These are phyloP conservation scores for Glaucidium brasilianum DNA, from an alignment of 2,113 vertebrate genomes.

Conservation along the genomic window DNA sequence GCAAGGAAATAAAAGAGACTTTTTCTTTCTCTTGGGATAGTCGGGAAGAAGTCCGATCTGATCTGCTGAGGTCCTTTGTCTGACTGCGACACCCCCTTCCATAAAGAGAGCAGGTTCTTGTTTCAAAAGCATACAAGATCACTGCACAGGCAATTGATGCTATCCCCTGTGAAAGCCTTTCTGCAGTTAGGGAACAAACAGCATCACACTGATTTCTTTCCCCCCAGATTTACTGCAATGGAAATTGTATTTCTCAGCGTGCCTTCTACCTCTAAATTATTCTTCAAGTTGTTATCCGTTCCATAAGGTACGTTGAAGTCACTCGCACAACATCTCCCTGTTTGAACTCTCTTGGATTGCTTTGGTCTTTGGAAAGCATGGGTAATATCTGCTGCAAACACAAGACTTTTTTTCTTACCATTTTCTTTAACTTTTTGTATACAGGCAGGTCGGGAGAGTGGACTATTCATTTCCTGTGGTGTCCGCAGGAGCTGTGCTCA, in stretches of 20 bases:
- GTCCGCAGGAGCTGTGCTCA: not conserved
- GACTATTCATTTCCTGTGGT: not conserved
- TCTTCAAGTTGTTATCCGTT: not conserved
- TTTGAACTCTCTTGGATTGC: not conserved
- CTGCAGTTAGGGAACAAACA: conserved; percentile 33
- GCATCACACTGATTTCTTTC: not conserved
- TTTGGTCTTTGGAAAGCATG: not conserved
- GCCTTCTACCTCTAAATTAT: not conserved
- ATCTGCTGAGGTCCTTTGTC: not conserved
- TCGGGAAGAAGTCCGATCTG: not conserved
- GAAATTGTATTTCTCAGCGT: conserved; percentile 29
- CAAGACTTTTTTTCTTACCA: not conserved
- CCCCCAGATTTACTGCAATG: not conserved
- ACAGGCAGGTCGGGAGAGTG: not conserved
- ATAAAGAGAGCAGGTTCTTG: not conserved
- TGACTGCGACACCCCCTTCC: not conserved
- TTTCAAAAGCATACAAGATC: not conserved
- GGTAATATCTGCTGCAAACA: not conserved
- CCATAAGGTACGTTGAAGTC: not conserved
- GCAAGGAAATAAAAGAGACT: not conserved
- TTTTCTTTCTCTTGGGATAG: not conserved
- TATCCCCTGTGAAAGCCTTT: not conserved
- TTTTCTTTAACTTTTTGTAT: not conserved
- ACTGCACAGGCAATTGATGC: not conserved
- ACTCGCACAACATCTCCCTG: not conserved